A percentile compares a stretch with the other conserved stretches of the same genome.
Conservation (phyloP, 2,113 vertebrate genomes). For the Epinephelus lanceolatus region DNA sequence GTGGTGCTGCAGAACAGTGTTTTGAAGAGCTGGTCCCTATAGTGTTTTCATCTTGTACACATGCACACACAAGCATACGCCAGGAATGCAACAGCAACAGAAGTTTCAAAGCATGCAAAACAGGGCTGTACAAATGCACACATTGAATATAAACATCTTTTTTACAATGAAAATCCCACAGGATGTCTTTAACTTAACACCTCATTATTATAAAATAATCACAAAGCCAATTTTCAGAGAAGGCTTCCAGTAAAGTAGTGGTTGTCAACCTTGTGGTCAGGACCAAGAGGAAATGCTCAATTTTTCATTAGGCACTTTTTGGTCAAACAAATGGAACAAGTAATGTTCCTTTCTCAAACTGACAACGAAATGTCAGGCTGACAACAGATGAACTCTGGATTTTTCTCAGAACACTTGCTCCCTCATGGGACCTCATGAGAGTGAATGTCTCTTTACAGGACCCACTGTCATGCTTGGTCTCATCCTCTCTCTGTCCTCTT, state of each 20-base stretch:
- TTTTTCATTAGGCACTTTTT: conserved; percentile 51
- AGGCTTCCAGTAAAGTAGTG: not conserved
- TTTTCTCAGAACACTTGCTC: not conserved
- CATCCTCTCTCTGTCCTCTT: conserved; percentile 7
- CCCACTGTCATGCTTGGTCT: conserved; percentile 26
- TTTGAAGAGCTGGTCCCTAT: not conserved
- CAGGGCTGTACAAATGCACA: not conserved
- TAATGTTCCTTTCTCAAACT: not conserved
- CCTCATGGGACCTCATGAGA: conserved; percentile 13
- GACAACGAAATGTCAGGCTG: conserved; percentile 7
- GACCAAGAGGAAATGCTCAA: conserved; percentile 18
- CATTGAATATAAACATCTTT: not conserved
- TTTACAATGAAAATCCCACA: not conserved
- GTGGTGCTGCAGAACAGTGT: not conserved
- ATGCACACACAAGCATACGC: no score
- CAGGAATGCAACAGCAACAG: not conserved
- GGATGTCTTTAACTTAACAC: not conserved
- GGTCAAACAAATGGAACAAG: not conserved
- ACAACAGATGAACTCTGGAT: not conserved
- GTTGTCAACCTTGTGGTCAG: conserved; percentile 1
- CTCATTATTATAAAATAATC: conserved; percentile 25
- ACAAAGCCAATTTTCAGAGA: not conserved
- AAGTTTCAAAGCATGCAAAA: not conserved
- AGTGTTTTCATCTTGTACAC: not conserved
- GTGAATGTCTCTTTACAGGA: conserved; percentile 18